Base-by-base conservation (phyloP, 2,888 invertebrate species). In the Lithophane leautieri region DNA sequence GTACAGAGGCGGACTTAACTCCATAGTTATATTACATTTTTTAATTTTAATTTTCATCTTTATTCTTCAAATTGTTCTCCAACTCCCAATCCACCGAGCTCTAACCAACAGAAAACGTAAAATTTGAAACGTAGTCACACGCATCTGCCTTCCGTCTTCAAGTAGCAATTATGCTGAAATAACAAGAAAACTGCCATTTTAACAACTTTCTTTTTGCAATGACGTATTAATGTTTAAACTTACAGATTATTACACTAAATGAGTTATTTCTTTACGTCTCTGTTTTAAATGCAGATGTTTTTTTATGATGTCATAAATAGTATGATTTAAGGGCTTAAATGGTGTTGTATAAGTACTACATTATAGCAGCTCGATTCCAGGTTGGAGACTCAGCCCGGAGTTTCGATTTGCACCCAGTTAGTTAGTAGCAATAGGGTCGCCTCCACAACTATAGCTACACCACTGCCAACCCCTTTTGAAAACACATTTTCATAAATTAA, bases 121-220 rank as follows among this genome's bases (percentile, higher is more conserved):
- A 93, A 93, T 93, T 93, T 94, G 90, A 91, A 94, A 92, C 89
- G 93, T 91, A 92, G 92, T 94, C 94, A 91, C 95, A 95, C 93
- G 92, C 96, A 96, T 96, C 96, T 96, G 96, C 95, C 93, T 91
- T 91, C 93, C 91, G 94, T 92, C 94, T 90, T 89, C 81, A 91
- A 89, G 90, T 92, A 93, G 91, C 92, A 95, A 95, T 96, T 96
- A 95, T 92, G 92, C 89, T 87, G 89, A 91, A 93, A 93, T 90
- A 92, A 93, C 92, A 92, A 93, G 79, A 89, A 93, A 91, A 92
- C 90, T 89, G 90, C 90, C 90, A 91, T 92, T 93, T 94, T 92
- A 91, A 93, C 91, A 90, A 91, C 92, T 93, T 90, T 91, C 91
- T 90, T 92, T 90, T 87, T 84, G 90, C 76, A 83, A 70, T 80